A percentile compares a stretch with the other conserved stretches of the same genome.
These are phyloP conservation scores for Polymixis lichenea DNA, from an alignment of 2,888 invertebrate species.

Conservation along the genomic window DNA sequence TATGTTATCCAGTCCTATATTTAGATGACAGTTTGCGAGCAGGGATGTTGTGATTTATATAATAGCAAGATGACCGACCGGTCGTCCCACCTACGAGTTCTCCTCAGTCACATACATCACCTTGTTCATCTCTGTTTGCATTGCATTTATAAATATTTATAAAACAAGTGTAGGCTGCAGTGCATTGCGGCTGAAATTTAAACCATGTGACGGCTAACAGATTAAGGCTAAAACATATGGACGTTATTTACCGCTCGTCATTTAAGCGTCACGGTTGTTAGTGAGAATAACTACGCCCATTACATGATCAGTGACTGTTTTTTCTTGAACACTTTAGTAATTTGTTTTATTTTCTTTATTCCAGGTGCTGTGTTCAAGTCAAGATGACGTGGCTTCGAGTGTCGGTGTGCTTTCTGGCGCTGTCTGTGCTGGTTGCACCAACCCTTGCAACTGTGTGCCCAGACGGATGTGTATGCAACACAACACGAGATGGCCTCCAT, in stretches of 20 bases:
- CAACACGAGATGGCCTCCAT: slow-evolving; percentile 93
- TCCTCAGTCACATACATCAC: slow-evolving; percentile 29
- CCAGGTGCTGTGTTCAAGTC: slow-evolving; percentile 81
- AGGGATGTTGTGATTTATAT: slow-evolving; percentile 78
- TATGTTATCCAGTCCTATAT: slow-evolving; percentile 79
- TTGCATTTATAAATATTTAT: slow-evolving; percentile 61
- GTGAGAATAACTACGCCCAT: slow-evolving; percentile 26
- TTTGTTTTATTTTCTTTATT: slow-evolving; percentile 72
- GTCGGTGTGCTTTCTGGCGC: slow-evolving; percentile 77
- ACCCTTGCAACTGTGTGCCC: slow-evolving; percentile 86
- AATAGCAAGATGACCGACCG: slow-evolving; percentile 64
- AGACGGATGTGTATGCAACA: slow-evolving; percentile 89
- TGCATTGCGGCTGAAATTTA: slow-evolving; percentile 75
- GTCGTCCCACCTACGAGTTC: slow-evolving; percentile 40
- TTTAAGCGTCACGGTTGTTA: slow-evolving; percentile 45
- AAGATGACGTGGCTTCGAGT: slow-evolving; percentile 82
- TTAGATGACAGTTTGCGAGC: slow-evolving; percentile 76
- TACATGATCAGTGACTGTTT: slow-evolving; percentile 18
- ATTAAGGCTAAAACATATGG: slow-evolving; percentile 70
- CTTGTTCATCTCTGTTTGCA: slow-evolving; percentile 29
- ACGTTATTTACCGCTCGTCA: slow-evolving; percentile 67
- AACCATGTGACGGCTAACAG: slow-evolving; percentile 70
- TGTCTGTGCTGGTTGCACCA: slow-evolving; percentile 78
- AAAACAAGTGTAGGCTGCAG: slow-evolving; percentile 61
- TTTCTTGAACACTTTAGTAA: slow-evolving; percentile 20